Evolutionary conservation across 2,797 vertebrate genomes (phyloP), one percentile per base, ranked within the genome.

Genomic region (Pangasius macronema): DNA sequence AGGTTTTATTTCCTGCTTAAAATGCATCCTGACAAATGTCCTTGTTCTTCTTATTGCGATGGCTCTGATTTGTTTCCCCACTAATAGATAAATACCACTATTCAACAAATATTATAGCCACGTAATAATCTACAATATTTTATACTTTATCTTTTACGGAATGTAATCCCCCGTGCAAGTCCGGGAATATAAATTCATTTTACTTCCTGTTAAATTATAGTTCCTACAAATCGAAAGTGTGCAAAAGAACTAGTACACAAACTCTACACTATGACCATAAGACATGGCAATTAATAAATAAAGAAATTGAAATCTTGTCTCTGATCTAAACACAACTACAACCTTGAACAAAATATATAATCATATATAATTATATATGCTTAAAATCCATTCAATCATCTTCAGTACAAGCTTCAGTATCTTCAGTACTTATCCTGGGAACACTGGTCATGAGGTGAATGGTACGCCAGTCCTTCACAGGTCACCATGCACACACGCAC

Each of bases 21-120:
- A 87, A 83, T 49, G 30, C 46, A 57, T 77, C 59, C 53, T 68
- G 36, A 77, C 49, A 87, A 79, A 84, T 87, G 27, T 65, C 80
- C 59, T 77, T 83, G 49, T 68, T 55, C 49, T 57, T 42, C 77
- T 68, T 42, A 33, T 20, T 57, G 30, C 42, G 16, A 42, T 13
- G 27, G 61, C 63, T 36, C 70, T 53, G 7, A 59, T 77, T 39
- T 65, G 51, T 72, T 84, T 68, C 33, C 36, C 39, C 13, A 20
- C 27, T 79, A 57, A 80, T 73, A 51, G 1, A 53, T 75, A 13
- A 51, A 63, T 73, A 30, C 16, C 33, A 46, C 33, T 77, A 42
- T 57, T 57, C 18, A 57, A 16, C 70, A 82, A 65, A 61, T 53
- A 49, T 46, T 42, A n/a, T 53, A 36, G 20, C 16, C 65, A 13